Evolutionary conservation across 1,140 invertebrate genomes (phyloP), one percentile per base, ranked within the genome.

Genomic region (Potamilus streckersoni): DNA sequence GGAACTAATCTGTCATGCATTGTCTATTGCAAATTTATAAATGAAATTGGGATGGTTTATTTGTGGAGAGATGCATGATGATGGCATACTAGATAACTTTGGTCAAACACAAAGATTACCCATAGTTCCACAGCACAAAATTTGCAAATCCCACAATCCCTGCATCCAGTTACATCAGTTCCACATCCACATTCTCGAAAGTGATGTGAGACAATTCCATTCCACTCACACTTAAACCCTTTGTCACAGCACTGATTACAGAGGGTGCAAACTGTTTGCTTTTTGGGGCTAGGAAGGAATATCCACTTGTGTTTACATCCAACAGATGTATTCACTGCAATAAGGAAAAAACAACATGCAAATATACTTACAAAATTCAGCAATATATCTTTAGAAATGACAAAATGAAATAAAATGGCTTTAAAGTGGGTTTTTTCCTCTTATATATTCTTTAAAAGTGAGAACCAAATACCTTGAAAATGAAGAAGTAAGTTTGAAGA

Each of bases 211-310:
- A 82, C 73, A 27, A 86, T 80, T 16, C 85, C 82, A 72, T 84
- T 84, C 73, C 79, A 84, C 13, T 62, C 20, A 74, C 86, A 87
- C 62, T 83, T 74, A 19, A 65, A 72, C 31, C 84, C 80, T 15
- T 84, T 80, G 23, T 82, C 82, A 78, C 84, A 86, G 64, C 86
- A 87, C n/a, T 74, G 66, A 55, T 85, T 83, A 76, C 86, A 87
- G 60, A 87, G 77, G 6, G 86, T 87, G 76, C 86, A 87, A 14
- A 86, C 67, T 0, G 84, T 83, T 72, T 85, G 84, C n/a, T 71
- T 65, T 27, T 80, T 73, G 1, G 65, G 59, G 58, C 71, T 68
- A 5, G 63, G 60, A 31, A 69, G 58, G 16, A 71, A 62, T 16
- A 62, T 71, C 86, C 86, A 87, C 20, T 74, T 72, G 58, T 87